Evolutionary conservation across 1,140 invertebrate genomes (phyloP).

Genomic region (Calliphora vicina): DNA sequence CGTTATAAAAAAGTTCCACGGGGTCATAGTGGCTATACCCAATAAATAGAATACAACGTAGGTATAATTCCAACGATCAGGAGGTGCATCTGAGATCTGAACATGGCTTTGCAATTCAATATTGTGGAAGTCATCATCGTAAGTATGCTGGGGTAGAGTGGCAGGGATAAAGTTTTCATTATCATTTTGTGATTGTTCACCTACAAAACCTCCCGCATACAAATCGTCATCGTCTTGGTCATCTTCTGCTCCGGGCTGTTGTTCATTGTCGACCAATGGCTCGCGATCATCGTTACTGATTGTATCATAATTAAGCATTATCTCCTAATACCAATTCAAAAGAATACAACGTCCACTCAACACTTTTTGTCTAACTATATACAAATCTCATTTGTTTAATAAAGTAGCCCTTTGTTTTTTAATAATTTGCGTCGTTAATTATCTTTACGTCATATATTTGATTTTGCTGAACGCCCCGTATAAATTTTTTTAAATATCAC

Average conservation of each 20-base stretch:
- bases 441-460: not conserved
- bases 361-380: not conserved
- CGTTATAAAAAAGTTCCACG: conserved; percentile 96
- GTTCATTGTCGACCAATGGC: conserved; percentile 36
- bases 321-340: not conserved
- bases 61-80: conserved; percentile 71
- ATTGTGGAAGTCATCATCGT: conserved; percentile 15
- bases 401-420: not conserved
- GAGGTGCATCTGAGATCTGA: conserved; percentile 62
- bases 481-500: not conserved
- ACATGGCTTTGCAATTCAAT: conserved; percentile 42
- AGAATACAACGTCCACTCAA: not conserved
- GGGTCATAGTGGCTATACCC: conserved; percentile 87
- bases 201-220: conserved; percentile 17
- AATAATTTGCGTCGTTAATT: not conserved
- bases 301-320: conserved; percentile 17
- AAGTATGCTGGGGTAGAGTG: conserved; percentile 39
- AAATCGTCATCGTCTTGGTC: not conserved
- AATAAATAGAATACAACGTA: conserved; percentile 90
- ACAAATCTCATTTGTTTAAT: not conserved
- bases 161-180: conserved; percentile 47
- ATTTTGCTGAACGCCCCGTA: not conserved
- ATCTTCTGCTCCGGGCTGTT: not conserved
- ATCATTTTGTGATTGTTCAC: not conserved
- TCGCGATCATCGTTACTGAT: conserved; percentile 17